phyloP scores from a whole-genome alignment of 1,140 invertebrate genomes.

The Linepithema humile region DNA sequence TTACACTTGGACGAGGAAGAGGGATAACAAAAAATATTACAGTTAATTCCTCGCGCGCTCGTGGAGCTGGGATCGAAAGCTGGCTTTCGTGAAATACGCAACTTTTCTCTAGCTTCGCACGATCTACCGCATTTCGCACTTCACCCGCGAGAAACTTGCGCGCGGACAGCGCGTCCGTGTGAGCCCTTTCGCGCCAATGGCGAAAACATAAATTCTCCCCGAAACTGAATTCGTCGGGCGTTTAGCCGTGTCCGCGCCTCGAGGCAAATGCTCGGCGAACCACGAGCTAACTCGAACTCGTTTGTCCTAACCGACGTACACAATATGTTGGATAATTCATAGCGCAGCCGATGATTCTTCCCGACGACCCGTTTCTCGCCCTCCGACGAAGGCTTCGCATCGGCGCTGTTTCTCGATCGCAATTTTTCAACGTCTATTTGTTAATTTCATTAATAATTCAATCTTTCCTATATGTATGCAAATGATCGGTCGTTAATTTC shows the following conservation, averaged over 20 bases:
- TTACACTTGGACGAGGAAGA: background rate
- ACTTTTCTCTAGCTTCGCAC: constrained; percentile 12
- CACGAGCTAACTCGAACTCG: constrained; percentile 49
- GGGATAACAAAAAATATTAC: constrained; percentile 7
- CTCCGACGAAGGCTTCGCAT: constrained; percentile 48
- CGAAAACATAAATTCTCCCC: constrained; percentile 73
- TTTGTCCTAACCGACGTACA: constrained; percentile 27
- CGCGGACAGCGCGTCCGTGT: constrained; percentile 44
- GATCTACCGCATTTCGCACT: constrained; percentile 38
- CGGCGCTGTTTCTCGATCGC: too few species aligned
- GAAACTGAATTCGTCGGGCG: constrained; percentile 69
- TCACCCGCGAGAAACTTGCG: constrained; percentile 58
- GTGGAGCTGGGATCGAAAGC: background rate
- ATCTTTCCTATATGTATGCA: too few species aligned
- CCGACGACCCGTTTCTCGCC: background rate
- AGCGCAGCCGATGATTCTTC: background rate
- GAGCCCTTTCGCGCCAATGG: constrained; percentile 62
- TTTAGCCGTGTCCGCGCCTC: constrained; percentile 63
- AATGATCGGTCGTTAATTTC: too few species aligned
- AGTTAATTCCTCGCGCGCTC: constrained; percentile 12
- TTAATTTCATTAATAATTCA: background rate
- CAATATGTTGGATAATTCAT: constrained; percentile 5
- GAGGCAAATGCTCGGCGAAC: constrained; percentile 60
- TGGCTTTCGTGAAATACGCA: constrained; percentile 8
- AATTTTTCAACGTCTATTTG: background rate